phyloP scores from a whole-genome alignment of 2,797 vertebrate genomes.

The Lacerta viridis region DNA sequence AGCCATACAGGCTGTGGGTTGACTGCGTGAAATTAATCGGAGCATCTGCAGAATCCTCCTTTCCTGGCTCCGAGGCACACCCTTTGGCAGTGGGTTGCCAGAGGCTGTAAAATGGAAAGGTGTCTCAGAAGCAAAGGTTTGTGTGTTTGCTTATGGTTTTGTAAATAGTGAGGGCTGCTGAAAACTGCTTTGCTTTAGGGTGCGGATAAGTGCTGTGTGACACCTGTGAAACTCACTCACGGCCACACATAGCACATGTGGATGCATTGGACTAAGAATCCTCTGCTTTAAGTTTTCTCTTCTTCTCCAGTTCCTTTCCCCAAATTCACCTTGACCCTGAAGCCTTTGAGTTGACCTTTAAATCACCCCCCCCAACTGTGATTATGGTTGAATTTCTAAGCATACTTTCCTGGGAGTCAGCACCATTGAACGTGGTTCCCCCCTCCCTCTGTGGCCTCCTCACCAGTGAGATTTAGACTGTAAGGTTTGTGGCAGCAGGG shows the following conservation, averaged over 20 bases:
- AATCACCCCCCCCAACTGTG: background rate
- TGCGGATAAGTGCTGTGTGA: background rate
- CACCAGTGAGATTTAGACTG: background rate
- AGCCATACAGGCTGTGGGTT: background rate
- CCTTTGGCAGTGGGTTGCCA: conserved; percentile 9
- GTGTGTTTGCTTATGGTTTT: conserved; percentile 18
- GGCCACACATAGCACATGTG: background rate
- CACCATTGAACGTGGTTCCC: too few species aligned
- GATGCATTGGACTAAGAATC: rapidly evolving
- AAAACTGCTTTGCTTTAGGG: rapidly evolving
- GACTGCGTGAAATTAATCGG: background rate
- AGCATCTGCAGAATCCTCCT: background rate
- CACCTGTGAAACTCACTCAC: background rate
- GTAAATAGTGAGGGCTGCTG: background rate
- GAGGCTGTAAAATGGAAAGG: conserved; percentile 19
- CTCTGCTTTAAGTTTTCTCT: background rate
- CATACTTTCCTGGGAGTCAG: background rate
- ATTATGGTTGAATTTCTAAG: background rate
- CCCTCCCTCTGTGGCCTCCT: background rate
- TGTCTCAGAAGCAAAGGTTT: conserved; percentile 5
- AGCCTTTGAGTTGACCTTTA: background rate
- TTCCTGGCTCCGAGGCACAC: background rate
- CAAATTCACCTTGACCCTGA: background rate
- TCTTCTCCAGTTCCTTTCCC: background rate
- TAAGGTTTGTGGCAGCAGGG: background rate